Conservation (phyloP, 2,797 vertebrate species). For the Sciaenops ocellatus region DNA sequence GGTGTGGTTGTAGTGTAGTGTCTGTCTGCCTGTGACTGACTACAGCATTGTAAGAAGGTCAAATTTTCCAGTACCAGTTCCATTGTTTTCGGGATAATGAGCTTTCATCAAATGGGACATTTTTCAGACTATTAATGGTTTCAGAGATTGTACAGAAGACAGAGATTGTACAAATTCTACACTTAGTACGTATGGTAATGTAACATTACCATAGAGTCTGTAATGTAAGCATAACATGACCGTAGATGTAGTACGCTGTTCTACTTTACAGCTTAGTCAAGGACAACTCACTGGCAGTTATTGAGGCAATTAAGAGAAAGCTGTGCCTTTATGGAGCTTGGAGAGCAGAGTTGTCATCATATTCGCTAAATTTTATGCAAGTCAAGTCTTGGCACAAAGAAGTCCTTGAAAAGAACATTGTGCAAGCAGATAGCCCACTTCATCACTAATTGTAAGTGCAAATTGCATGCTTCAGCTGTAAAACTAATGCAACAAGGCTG, state of each 20-base stretch:
- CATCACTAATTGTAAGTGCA: conserved; percentile 35
- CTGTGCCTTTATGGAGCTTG: conserved; percentile 3
- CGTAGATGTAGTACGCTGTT: not conserved
- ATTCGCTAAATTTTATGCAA: conserved; percentile 6
- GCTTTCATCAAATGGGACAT: too few relatives aligned
- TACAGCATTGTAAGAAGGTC: too few relatives aligned
- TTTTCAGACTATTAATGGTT: too few relatives aligned
- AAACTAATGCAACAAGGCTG: conserved; percentile 39
- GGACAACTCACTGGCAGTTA: not conserved
- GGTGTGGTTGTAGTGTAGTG: not conserved
- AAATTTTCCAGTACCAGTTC: too few relatives aligned
- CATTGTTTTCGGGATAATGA: too few relatives aligned
- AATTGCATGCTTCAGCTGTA: conserved; percentile 47
- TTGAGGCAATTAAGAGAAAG: conserved; percentile 8
- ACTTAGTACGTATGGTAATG: too few relatives aligned
- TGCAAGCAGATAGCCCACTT: conserved; percentile 30
- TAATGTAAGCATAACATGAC: not conserved
- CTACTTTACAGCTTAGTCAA: not conserved
- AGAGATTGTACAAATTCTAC: not conserved
- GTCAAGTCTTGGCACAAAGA: conserved; percentile 37
- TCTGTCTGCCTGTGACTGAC: not conserved
- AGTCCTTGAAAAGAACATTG: conserved; percentile 36
- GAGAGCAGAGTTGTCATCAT: conserved; percentile 9
- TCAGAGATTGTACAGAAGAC: too few relatives aligned
- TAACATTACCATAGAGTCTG: not conserved